phyloP scores from a whole-genome alignment of 2,113 vertebrate species.

The Argyrosomus japonicus region DNA sequence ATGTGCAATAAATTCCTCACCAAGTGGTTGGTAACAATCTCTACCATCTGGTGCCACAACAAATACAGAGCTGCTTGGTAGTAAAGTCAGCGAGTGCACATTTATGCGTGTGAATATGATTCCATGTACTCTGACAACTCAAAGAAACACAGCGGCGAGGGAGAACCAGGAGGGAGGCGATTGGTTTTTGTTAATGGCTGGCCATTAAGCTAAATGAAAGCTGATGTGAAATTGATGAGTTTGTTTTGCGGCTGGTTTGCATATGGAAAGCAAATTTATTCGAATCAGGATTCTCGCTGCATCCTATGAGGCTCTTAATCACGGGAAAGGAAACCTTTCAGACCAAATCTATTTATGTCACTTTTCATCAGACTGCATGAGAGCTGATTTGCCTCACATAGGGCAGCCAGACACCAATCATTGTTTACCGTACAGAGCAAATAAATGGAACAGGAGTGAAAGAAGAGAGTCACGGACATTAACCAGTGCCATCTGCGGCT shows the following conservation, averaged over 20 bases:
- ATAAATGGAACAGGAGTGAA: constrained; percentile 30
- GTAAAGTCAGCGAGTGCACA: background rate
- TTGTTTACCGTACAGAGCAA: constrained; percentile 40
- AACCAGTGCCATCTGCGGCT: constrained; percentile 42
- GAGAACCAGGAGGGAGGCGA: constrained; percentile 45
- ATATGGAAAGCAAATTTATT: constrained; percentile 70
- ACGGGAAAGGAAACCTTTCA: constrained; percentile 70
- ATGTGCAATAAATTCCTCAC: constrained; percentile 60
- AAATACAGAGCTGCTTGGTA: constrained; percentile 41
- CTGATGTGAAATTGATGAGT: constrained; percentile 77
- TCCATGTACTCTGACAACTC: constrained; percentile 44
- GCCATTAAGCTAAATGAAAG: constrained; percentile 75
- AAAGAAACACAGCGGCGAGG: constrained; percentile 16
- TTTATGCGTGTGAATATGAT: constrained; percentile 18
- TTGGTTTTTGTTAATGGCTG: constrained; percentile 70
- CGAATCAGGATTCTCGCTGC: constrained; percentile 60
- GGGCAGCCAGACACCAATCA: constrained; percentile 37
- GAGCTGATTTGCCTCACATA: constrained; percentile 57
- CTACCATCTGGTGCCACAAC: constrained; percentile 41
- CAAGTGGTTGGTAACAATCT: constrained; percentile 49
- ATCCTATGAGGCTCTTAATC: constrained; percentile 58
- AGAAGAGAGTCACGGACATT: constrained; percentile 13
- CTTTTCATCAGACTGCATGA: constrained; percentile 62
- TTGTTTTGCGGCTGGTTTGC: constrained; percentile 71
- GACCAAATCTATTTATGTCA: constrained; percentile 66